Evolutionary conservation across 2,113 vertebrate genomes (phyloP).

Genomic region (Zapornia atra): DNA sequence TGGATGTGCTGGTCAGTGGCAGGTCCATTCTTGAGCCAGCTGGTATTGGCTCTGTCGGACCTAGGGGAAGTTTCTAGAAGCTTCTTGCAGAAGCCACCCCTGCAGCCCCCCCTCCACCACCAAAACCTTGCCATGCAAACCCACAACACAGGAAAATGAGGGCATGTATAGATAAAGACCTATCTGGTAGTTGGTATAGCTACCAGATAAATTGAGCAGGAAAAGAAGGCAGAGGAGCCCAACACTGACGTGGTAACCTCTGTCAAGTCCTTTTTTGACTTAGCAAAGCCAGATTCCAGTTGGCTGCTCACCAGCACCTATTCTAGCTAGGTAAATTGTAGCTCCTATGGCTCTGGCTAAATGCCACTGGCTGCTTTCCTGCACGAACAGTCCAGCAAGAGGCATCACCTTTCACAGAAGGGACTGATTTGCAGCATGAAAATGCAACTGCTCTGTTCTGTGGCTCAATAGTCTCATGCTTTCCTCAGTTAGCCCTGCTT

Average conservation of each 20-base stretch:
- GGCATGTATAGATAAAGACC: background rate
- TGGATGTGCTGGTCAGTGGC: too few species aligned
- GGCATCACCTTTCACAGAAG: background rate
- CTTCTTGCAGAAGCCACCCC: too few species aligned
- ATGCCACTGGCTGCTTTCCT: background rate
- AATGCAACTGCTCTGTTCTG: background rate
- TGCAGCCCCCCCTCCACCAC: too few species aligned
- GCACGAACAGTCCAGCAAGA: background rate
- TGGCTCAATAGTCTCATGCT: background rate
- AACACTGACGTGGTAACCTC: background rate
- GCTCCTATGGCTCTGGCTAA: background rate
- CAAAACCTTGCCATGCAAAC: too few species aligned
- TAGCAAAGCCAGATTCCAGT: background rate
- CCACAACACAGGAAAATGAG: background rate
- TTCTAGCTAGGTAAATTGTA: background rate
- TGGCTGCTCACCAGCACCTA: background rate
- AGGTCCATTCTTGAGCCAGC: too few species aligned
- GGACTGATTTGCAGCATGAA: background rate
- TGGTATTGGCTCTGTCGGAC: too few species aligned
- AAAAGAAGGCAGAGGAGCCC: background rate
- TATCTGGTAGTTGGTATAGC: background rate
- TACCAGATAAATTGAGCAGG: background rate
- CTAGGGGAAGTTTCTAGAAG: too few species aligned
- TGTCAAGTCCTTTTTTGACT: background rate
- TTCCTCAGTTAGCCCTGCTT: background rate